Evolutionary conservation across 2,888 invertebrate genomes (phyloP), one percentile per base, ranked within the genome.

Genomic region (Lycophotia porphyrea): DNA sequence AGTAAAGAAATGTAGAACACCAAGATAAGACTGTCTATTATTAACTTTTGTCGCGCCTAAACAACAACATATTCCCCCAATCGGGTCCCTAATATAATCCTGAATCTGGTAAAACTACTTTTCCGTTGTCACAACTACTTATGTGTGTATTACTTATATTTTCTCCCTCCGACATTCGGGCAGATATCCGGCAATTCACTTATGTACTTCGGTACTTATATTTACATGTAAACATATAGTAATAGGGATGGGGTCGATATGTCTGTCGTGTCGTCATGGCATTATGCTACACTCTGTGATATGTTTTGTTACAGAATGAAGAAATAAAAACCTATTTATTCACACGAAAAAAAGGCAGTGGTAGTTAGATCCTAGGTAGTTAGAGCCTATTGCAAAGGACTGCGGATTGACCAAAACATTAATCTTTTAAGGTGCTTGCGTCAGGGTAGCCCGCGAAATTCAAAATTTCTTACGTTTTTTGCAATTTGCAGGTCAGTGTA

Each of bases 221-320:
- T 73, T 82, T 58, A 83, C 70, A 78, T 82, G 66, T 63, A 47
- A 55, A 70, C 65, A 73, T 67, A 66, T 67, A 18, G n/a, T 42
- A 24, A 58, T 13, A 55, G n/a, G 70, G 24, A 69, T 42, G n/a
- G 55, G 15, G 24, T 61, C n/a, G 13, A 31, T 27, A 24, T 36
- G 24, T 61, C 15, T 44, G 31, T n/a, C 24, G 18, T 55, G 27
- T 27, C 27, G 15, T 55, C 55, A 27, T 55, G 27, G 18, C 55
- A 31, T 55, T 52, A 49, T n/a, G 52, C n/a, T 52, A 52, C n/a
- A n/a, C 13, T 52, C n/a, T n/a, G n/a, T n/a, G 13, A n/a, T 52
- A n/a, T n/a, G n/a, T 52, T 52, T 13, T n/a, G 7, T 52, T 52
- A 4, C n/a, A n/a, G 52, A n/a, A 3, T 52, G 13, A 52, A n/a